Evolutionary conservation across 2,888 invertebrate genomes (phyloP).

Genomic region (Chloroclystis v-ata): DNA sequence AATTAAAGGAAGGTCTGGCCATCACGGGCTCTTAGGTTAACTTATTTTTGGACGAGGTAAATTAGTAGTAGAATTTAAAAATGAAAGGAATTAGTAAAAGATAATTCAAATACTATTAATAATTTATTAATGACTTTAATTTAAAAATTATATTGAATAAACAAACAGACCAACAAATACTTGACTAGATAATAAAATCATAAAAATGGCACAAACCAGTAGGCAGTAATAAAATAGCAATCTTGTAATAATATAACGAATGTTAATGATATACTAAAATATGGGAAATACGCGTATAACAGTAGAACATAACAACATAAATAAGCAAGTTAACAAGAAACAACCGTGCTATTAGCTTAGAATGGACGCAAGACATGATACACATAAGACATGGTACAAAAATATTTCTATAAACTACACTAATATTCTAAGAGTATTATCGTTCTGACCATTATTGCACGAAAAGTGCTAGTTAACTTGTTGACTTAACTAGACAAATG

Average conservation of each 20-base stretch:
- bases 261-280: not conserved
- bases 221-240: not conserved
- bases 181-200: conserved; percentile 22
- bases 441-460: too few species aligned
- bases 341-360: conserved; percentile 5
- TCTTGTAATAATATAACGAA: not conserved
- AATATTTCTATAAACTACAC: conserved; percentile 9
- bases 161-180: not conserved
- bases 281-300: conserved; percentile 1
- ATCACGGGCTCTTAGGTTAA: too few species aligned
- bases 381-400: conserved; percentile 9
- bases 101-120: too few species aligned
- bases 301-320: conserved; percentile 5
- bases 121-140: too few species aligned
- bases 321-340: conserved; percentile 9
- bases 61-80: too few species aligned
- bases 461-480: too few species aligned
- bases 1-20: too few species aligned
- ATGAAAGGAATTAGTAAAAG: not conserved
- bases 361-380: conserved; percentile 11
- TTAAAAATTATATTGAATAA: not conserved
- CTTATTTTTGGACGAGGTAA: too few species aligned
- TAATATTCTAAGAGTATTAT: not conserved
- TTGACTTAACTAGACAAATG: too few species aligned
- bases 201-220: conserved; percentile 13